Evolutionary conservation across 1,140 invertebrate species (phyloP).

Genomic region (Stenopsyche tienmushanensis): DNA sequence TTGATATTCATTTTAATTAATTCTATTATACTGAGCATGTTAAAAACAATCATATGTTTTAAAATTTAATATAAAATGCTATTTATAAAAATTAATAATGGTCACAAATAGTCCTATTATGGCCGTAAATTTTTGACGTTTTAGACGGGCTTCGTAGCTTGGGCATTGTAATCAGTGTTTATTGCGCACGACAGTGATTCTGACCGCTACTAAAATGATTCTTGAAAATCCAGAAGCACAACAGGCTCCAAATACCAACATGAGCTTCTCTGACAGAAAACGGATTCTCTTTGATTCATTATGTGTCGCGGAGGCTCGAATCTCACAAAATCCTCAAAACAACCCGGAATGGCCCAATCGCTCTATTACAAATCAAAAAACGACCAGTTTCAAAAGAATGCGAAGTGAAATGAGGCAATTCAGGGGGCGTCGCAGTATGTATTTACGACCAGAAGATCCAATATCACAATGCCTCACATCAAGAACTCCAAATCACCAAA

Average conservation of each 20-base stretch:
- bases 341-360: conserved; percentile 24
- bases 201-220: no score
- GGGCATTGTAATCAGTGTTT: no score
- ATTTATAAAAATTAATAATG: no score
- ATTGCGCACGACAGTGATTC: no score
- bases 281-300: conserved; percentile 57
- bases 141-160: no score
- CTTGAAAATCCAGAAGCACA: neutral
- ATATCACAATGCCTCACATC: conserved; percentile 57
- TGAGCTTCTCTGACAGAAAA: conserved; percentile 46
- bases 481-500: conserved; percentile 60
- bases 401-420: conserved; percentile 59
- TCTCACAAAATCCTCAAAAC: conserved; percentile 48
- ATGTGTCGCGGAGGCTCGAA: conserved; percentile 58
- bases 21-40: no score
- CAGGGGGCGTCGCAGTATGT: conserved; percentile 74
- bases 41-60: no score
- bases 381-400: conserved; percentile 45
- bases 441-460: conserved; percentile 67
- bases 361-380: conserved; percentile 47
- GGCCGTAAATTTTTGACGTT: no score
- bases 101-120: no score
- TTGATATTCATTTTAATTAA: no score
- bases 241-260: neutral
- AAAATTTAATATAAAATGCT: no score